Percentiles rank a stretch among this genome's conserved stretches.
These are phyloP conservation scores for Sardina pilchardus DNA, from an alignment of 2,113 vertebrate genomes.

Conservation along the genomic window DNA sequence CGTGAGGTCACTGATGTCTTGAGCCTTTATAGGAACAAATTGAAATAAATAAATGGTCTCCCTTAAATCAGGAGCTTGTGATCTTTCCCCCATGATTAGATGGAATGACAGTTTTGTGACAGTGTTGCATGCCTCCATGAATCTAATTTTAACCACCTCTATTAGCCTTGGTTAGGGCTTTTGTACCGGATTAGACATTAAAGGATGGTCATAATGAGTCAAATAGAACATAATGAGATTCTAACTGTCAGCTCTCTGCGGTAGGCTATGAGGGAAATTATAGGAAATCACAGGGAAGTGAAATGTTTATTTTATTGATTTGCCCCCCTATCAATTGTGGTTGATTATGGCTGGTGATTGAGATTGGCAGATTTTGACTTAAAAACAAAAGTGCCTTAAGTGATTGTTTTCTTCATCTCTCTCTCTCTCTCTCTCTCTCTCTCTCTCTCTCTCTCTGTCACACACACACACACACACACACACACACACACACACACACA, in stretches of 20 bases:
- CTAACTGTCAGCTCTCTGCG: conserved; percentile 35
- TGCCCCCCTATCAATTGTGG: conserved; percentile 32
- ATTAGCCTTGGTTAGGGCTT: conserved; percentile 25
- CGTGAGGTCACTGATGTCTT: neutral
- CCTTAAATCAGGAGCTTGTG: conserved; percentile 17
- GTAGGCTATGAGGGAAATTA: conserved; percentile 40
- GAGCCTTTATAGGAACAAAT: conserved; percentile 30
- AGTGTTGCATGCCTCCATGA: conserved; percentile 18
- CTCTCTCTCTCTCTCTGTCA: too few species aligned
- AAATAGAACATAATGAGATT: conserved; percentile 44
- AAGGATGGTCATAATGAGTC: conserved; percentile 34
- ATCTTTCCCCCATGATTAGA: conserved; percentile 13
- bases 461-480: too few species aligned
- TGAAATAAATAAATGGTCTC: conserved; percentile 41
- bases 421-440: too few species aligned
- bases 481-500: neutral
- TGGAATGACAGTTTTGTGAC: conserved; percentile 29
- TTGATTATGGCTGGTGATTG: conserved; percentile 28
- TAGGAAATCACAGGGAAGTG: conserved; percentile 41
- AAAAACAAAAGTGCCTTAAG: conserved; percentile 36
- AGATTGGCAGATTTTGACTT: conserved; percentile 41
- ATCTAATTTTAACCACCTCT: conserved; percentile 34
- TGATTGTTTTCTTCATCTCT: too few species aligned
- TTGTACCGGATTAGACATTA: conserved; percentile 30
- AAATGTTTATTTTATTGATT: conserved; percentile 28